Percentiles rank a stretch among this genome's conserved stretches.
phyloP scores from a whole-genome alignment of 1,140 invertebrate species.

The Penaeus chinensis region DNA sequence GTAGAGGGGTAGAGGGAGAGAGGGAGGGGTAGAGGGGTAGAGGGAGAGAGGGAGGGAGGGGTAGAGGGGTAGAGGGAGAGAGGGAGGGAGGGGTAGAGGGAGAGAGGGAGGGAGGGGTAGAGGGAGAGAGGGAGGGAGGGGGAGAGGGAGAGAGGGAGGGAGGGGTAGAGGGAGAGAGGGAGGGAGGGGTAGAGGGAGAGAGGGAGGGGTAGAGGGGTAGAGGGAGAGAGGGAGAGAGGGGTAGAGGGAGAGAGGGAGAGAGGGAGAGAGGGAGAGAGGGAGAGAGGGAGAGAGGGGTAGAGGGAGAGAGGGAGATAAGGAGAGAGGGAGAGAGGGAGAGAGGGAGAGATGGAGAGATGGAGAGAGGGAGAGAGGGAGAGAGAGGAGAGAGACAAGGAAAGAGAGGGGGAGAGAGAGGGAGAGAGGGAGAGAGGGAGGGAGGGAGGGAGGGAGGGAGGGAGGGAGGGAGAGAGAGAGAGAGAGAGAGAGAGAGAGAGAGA shows the following conservation, averaged over 20 bases:
- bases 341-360: neutral
- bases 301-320: neutral
- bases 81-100: neutral
- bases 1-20: constrained; percentile 1
- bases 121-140: neutral
- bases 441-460: neutral
- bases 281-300: too few species aligned
- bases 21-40: too few species aligned
- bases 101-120: neutral
- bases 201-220: neutral
- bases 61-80: neutral
- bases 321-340: neutral
- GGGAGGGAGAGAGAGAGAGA: neutral
- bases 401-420: neutral
- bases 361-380: neutral
- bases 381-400: too few species aligned
- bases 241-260: neutral
- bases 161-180: too few species aligned
- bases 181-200: neutral
- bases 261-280: neutral
- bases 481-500: neutral
- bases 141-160: too few species aligned
- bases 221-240: neutral
- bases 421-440: neutral
- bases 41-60: neutral